Evolutionary conservation across 1,140 invertebrate genomes (phyloP).

Genomic region (Coptotermes formosanus): DNA sequence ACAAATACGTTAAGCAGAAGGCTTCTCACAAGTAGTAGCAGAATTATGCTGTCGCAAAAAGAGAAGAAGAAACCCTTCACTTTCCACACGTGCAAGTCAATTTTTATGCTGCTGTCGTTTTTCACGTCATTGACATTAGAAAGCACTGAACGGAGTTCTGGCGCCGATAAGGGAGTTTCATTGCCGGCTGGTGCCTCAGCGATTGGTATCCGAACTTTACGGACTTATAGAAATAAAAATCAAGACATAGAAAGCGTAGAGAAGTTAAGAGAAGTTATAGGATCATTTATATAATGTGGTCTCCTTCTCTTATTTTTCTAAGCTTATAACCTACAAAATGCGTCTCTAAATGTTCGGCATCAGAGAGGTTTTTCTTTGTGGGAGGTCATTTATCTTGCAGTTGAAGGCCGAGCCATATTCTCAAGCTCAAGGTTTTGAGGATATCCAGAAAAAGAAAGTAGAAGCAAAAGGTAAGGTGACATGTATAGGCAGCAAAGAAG

Average conservation of each 20-base stretch:
- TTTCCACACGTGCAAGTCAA: neutral
- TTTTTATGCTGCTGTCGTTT: neutral
- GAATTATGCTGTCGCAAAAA: neutral
- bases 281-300: neutral
- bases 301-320: neutral
- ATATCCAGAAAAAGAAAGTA: neutral
- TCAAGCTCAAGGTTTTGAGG: neutral
- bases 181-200: neutral
- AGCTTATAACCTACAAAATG: neutral
- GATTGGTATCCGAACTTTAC: neutral
- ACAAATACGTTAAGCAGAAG: no score
- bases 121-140: neutral
- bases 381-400: neutral
- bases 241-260: neutral
- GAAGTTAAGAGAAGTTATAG: constrained; percentile 12
- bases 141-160: neutral
- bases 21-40: no score
- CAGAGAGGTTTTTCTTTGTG: neutral
- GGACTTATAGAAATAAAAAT: neutral
- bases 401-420: neutral
- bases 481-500: no score
- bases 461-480: neutral
- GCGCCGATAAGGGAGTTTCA: neutral
- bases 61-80: neutral
- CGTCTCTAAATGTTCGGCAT: neutral